Percentiles rank a stretch among this genome's conserved stretches.
Evolutionary conservation across 1,140 invertebrate genomes (phyloP).

Genomic region (Coptotermes formosanus): DNA sequence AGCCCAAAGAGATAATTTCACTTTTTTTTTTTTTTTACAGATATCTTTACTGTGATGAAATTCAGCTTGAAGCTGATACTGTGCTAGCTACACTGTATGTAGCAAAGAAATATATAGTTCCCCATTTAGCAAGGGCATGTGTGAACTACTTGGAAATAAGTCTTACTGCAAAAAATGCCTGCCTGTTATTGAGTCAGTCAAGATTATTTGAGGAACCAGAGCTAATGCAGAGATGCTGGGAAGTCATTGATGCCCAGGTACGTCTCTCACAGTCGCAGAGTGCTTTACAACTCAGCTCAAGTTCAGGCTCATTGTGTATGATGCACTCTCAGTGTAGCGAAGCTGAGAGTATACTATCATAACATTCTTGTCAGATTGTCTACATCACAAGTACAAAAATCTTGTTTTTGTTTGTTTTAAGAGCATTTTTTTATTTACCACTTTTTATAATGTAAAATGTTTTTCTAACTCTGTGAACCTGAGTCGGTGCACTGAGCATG

Average conservation of each 20-base stretch:
- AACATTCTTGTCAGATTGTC: neutral
- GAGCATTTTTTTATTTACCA: neutral
- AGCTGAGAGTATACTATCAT: conserved; percentile 19
- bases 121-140: conserved; percentile 84
- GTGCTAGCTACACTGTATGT: conserved; percentile 87
- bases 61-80: conserved; percentile 86
- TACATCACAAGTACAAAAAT: neutral
- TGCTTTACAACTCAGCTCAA: conserved; percentile 11
- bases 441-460: neutral
- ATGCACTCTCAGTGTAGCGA: neutral
- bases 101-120: conserved; percentile 92
- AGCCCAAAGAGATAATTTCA: neutral
- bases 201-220: conserved; percentile 89
- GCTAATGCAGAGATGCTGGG: conserved; percentile 91
- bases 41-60: conserved; percentile 96
- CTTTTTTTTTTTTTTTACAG: conserved; percentile 54
- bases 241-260: conserved; percentile 91
- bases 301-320: neutral
- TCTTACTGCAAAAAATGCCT: conserved; percentile 89
- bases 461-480: neutral
- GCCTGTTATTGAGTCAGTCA: conserved; percentile 85
- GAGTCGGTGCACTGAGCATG: neutral
- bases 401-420: neutral
- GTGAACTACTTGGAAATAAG: conserved; percentile 90
- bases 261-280: conserved; percentile 42